phyloP scores from a whole-genome alignment of 2,888 invertebrate species.

The Drosophila algonquin region DNA sequence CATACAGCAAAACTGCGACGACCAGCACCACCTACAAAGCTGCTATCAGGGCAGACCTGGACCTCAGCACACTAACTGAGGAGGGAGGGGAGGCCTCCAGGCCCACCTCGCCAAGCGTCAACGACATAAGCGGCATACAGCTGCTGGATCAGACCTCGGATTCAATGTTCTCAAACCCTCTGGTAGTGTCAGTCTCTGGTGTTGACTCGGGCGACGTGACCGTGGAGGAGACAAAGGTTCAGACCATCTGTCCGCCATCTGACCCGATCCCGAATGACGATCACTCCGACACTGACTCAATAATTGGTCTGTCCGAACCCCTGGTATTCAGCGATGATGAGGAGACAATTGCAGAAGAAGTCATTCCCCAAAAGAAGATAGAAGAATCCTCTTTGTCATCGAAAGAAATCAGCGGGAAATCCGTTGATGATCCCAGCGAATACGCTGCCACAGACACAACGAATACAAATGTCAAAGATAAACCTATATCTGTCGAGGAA shows the following conservation, averaged over 20 bases:
- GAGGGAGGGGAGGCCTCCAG: constrained; percentile 1
- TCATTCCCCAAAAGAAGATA: background rate
- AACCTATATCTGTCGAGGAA: background rate
- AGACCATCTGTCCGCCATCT: background rate
- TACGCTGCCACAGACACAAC: background rate
- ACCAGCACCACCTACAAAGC: constrained; percentile 61
- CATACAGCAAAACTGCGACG: constrained; percentile 57
- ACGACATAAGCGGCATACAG: constrained; percentile 80
- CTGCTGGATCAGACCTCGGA: constrained; percentile 77
- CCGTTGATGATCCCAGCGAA: background rate
- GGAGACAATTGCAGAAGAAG: background rate
- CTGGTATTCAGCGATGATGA: constrained; percentile 68
- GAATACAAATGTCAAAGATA: background rate
- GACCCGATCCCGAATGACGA: constrained; percentile 1
- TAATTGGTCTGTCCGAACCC: constrained; percentile 55
- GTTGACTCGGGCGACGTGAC: constrained; percentile 57
- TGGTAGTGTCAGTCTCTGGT: constrained; percentile 68
- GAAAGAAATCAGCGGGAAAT: background rate
- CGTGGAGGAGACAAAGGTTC: constrained; percentile 51
- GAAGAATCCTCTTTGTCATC: too few species aligned
- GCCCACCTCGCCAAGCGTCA: constrained; percentile 8
- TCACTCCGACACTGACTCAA: constrained; percentile 51
- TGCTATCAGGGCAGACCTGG: constrained; percentile 4
- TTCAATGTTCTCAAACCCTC: constrained; percentile 72
- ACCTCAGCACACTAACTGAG: constrained; percentile 17